These are phyloP conservation scores for Megaleporinus macrocephalus DNA, from an alignment of 2,113 vertebrate species.

Conservation along the genomic window DNA sequence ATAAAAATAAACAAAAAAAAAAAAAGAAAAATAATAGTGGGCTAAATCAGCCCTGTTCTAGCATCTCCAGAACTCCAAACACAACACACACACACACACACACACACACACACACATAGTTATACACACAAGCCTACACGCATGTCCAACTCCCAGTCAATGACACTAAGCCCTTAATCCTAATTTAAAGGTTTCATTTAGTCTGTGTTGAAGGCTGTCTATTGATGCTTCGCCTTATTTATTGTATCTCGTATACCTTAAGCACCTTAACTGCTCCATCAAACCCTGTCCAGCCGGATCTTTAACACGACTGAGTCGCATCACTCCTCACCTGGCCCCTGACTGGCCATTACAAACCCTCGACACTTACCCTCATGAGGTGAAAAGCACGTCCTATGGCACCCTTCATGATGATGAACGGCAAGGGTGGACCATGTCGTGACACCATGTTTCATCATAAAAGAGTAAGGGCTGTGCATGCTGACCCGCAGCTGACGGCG, in stretches of 20 bases:
- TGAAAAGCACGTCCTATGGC: background rate
- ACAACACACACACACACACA: background rate
- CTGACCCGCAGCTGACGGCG: background rate
- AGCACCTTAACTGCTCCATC: conserved; percentile 67
- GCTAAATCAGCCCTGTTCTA: no score
- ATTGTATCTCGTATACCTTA: conserved; percentile 68
- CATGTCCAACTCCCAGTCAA: conserved; percentile 12
- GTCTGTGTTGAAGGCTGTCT: conserved; percentile 56
- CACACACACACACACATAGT: conserved; percentile 32
- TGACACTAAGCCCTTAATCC: conserved; percentile 60
- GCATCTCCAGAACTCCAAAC: no score
- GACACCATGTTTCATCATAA: background rate
- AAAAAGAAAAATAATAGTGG: no score
- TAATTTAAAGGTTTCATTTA: conserved; percentile 69
- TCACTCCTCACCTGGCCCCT: no score
- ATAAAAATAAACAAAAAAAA: no score
- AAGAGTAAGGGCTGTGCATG: background rate
- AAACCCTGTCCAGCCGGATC: conserved; percentile 59
- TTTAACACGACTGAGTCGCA: background rate
- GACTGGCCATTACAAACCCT: conserved; percentile 12
- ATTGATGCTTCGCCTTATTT: conserved; percentile 57
- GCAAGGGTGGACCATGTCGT: background rate
- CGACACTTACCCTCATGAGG: background rate
- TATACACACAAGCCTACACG: conserved; percentile 27
- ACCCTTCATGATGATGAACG: background rate